Evolutionary conservation across 2,888 invertebrate genomes (phyloP).

Genomic region (Himalopsyche anomala): DNA sequence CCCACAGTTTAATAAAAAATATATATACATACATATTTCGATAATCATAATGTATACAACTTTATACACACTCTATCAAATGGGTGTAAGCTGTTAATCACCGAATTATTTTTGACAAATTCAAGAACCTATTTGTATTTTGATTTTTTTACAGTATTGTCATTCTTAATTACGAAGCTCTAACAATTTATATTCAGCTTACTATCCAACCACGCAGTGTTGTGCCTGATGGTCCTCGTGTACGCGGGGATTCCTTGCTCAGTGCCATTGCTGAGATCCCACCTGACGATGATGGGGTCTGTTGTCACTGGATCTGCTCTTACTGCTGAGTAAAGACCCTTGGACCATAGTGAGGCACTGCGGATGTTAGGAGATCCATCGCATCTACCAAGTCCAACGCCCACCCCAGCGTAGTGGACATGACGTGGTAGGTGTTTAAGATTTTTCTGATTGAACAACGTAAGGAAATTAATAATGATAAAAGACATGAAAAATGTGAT

Average conservation of each 20-base stretch:
- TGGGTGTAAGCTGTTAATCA: no score
- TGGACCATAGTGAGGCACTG: slow-evolving; percentile 48
- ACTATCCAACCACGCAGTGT: slow-evolving; percentile 65
- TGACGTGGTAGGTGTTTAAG: slow-evolving; percentile 63
- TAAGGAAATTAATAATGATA: no score
- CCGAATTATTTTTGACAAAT: no score
- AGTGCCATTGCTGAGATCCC: slow-evolving; percentile 59
- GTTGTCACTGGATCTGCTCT: slow-evolving; percentile 39
- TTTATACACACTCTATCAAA: no score
- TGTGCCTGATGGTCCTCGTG: slow-evolving; percentile 62
- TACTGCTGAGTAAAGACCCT: slow-evolving; percentile 48
- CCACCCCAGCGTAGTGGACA: slow-evolving; percentile 61
- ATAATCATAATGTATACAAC: no score
- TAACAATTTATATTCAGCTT: slow-evolving; percentile 32
- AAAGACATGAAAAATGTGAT: no score
- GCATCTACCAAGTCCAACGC: slow-evolving; percentile 61
- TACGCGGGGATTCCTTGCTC: slow-evolving; percentile 53
- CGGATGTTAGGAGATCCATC: slow-evolving; percentile 54
- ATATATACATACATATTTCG: no score
- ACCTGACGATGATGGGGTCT: slow-evolving; percentile 61
- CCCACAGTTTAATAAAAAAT: no score
- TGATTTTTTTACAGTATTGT: background rate
- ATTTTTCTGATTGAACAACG: slow-evolving; percentile 50
- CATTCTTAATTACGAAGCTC: background rate
- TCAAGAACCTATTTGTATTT: background rate